These are phyloP conservation scores for Melanophora roralis DNA, from an alignment of 2,888 invertebrate species.

Conservation along the genomic window DNA sequence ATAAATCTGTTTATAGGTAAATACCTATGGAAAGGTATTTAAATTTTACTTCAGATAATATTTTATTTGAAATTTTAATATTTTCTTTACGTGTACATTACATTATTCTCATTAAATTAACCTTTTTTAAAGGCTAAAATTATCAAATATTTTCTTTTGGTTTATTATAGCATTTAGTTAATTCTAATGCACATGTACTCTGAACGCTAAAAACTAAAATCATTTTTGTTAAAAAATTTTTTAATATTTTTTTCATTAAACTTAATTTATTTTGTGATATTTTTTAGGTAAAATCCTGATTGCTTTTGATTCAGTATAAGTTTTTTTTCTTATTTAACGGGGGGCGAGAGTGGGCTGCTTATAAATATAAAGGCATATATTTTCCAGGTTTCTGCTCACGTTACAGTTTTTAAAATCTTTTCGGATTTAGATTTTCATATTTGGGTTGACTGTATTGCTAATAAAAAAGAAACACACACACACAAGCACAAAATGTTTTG, in stretches of 20 bases:
- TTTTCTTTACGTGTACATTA: background rate
- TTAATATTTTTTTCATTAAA: background rate
- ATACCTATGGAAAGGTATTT: no score
- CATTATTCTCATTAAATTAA: background rate
- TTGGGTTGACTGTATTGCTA: constrained; percentile 49
- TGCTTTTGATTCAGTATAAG: background rate
- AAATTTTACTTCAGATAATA: no score
- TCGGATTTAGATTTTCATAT: constrained; percentile 57
- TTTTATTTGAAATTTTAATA: background rate
- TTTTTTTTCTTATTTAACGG: background rate
- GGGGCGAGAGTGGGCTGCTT: no score
- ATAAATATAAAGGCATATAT: background rate
- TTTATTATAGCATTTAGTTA: constrained; percentile 17
- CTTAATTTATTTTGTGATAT: background rate
- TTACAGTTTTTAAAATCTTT: constrained; percentile 50
- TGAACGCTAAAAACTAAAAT: constrained; percentile 17
- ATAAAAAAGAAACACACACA: constrained; percentile 27
- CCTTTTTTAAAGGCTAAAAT: background rate
- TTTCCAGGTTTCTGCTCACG: constrained; percentile 25
- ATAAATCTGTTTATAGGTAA: no score
- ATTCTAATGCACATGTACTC: background rate
- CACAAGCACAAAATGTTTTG: background rate
- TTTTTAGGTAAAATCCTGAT: background rate
- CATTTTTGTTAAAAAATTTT: constrained; percentile 7
- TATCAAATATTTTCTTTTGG: constrained; percentile 3